Conservation (phyloP, 37 sponge, comb jelly and placozoan genomes). For the Agelas oroides region DNA sequence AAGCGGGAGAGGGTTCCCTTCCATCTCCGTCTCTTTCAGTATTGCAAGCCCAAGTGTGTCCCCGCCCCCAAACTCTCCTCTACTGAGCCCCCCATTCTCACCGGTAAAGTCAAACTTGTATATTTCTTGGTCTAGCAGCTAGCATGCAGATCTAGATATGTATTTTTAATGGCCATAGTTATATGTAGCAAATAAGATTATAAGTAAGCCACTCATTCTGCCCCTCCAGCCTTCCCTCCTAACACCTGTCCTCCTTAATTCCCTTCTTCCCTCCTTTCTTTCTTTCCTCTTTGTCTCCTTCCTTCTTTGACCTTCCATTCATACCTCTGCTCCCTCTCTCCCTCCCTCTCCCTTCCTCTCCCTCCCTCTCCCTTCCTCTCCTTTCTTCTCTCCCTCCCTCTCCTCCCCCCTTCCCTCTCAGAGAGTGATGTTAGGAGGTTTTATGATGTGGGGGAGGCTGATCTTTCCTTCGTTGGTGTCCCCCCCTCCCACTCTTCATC, state of each 20-base stretch:
- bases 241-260: not conserved
- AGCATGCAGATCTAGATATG: too few species aligned
- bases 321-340: not conserved
- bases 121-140: too few species aligned
- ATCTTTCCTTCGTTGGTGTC: too few species aligned
- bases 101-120: too few species aligned
- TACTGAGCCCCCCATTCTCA: slow-evolving; percentile 29
- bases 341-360: not conserved
- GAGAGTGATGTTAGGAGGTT: too few species aligned
- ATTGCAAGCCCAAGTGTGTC: slow-evolving; percentile 21
- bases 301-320: not conserved
- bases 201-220: too few species aligned
- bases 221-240: not conserved
- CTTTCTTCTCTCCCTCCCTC: not conserved
- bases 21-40: slow-evolving; percentile 42
- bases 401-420: not conserved
- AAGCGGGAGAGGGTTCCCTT: slow-evolving; percentile 42
- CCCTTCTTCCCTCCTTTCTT: not conserved
- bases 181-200: too few species aligned
- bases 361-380: not conserved
- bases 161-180: too few species aligned
- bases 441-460: too few species aligned
- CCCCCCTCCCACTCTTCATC: too few species aligned
- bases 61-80: slow-evolving; percentile 40
- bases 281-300: not conserved